These are phyloP conservation scores for Synergus umbraculus DNA, from an alignment of 2,888 invertebrate genomes.

Conservation along the genomic window DNA sequence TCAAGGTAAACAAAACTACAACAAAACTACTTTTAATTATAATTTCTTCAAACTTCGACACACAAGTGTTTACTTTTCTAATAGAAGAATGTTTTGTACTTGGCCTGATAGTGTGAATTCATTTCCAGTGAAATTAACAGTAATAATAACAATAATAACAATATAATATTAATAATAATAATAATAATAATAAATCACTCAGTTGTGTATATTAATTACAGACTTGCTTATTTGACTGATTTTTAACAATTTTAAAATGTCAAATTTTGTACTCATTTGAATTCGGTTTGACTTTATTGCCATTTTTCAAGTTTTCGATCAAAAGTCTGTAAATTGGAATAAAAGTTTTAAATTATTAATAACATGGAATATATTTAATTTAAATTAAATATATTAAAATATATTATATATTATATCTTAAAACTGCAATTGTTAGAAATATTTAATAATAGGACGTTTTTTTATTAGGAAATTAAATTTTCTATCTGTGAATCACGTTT, in stretches of 20 bases:
- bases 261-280: not conserved
- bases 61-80: not conserved
- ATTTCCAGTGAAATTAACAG: not conserved
- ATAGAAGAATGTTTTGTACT: not conserved
- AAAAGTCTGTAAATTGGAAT: not conserved
- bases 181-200: no score
- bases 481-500: no score
- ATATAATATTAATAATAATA: no score
- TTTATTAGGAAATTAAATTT: no score
- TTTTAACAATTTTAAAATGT: not conserved
- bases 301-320: not conserved
- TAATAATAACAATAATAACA: no score
- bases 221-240: not conserved
- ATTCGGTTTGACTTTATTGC: not conserved
- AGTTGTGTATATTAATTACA: no score
- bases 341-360: not conserved
- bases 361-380: not conserved
- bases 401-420: no score
- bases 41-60: not conserved
- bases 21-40: slow-evolving; percentile 7
- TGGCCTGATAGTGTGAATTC: not conserved
- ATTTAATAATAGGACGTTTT: no score
- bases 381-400: no score
- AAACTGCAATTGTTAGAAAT: not conserved
- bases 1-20: slow-evolving; percentile 87